Base-by-base conservation (phyloP, 2,888 invertebrate species). In the Patella depressa region DNA sequence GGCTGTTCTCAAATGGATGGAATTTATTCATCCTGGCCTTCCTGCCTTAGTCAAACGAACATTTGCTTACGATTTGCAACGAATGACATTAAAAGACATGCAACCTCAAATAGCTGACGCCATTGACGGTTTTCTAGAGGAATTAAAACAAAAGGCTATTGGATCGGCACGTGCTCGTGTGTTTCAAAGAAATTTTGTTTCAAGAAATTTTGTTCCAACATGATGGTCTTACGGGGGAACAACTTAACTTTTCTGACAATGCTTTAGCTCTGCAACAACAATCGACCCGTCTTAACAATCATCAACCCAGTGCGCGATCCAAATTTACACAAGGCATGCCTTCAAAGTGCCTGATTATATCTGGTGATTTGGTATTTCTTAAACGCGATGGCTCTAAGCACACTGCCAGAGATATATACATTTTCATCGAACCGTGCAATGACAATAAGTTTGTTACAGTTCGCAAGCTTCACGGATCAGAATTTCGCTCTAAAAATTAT, bases 1-100 rank as follows among this genome's bases (percentile, higher is more conserved):
- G 7, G 75, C 77, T 24, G 79, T 80, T 34, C 65, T 79, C 2
- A 74, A 76, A 15, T 82, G 80, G 80, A 71, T 80, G 15, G 19
- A 65, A 69, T 55, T 80, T 4, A 75, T 80, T 19, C 73, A 82
- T 24, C 14, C 72, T n/a, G 78, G 72, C 24, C 34, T 78, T 29
- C 74, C 78, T 7, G 71, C 45, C 45, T 65, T 53, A 55, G 74
- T 74, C 3, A 74, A 78, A 72, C 71, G 72, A 29, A 19, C 74
- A 5, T 74, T 74, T 65, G 78, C 72, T 69, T 76, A 69, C 14
- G 79, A 79, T 11, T 53, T 79, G 7, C 70, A 59, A 59, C 59
- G 59, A 5, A 59, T 59, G n/a, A 59, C n/a, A 59, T n/a, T 59
- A 14, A 59, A 59, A n/a, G 59, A 59, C n/a, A 59, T 59, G 59